These are phyloP conservation scores for Clarias batrachus DNA, from an alignment of 2,113 vertebrate species.

Conservation along the genomic window DNA sequence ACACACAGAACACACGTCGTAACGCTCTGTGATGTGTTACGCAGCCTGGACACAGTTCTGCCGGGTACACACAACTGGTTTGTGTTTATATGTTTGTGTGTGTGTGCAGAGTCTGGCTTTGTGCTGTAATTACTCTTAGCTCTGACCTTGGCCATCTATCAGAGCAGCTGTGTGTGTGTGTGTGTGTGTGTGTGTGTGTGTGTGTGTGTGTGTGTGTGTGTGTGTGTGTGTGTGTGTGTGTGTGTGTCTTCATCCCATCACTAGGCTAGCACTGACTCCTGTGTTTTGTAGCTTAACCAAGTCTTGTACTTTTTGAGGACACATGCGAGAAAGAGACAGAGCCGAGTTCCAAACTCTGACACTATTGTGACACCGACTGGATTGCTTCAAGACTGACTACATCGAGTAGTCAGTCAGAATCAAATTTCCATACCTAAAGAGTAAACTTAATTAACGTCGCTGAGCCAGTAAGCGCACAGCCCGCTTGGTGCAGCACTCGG, in stretches of 20 bases:
- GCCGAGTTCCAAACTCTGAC: no score
- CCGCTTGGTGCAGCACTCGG: no score
- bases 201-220: neutral
- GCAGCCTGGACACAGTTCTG: neutral
- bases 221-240: neutral
- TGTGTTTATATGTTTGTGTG: constrained; percentile 9
- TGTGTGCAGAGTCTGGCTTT: neutral
- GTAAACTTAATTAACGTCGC: no score
- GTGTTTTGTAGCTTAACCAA: neutral
- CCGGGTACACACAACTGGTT: neutral
- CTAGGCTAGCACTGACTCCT: neutral
- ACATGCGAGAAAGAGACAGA: no score
- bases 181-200: no score
- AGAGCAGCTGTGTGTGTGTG: neutral
- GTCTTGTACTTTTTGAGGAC: neutral
- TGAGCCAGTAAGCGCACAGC: no score
- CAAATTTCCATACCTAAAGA: no score
- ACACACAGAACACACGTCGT: neutral
- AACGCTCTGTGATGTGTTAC: neutral
- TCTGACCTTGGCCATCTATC: constrained; percentile 28
- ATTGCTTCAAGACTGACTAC: no score
- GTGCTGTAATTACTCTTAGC: constrained; percentile 26
- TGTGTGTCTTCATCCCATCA: neutral
- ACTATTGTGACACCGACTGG: no score
- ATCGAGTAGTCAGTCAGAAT: no score